phyloP scores from a whole-genome alignment of 2,113 vertebrate species.

The Halcyon malimbica region DNA sequence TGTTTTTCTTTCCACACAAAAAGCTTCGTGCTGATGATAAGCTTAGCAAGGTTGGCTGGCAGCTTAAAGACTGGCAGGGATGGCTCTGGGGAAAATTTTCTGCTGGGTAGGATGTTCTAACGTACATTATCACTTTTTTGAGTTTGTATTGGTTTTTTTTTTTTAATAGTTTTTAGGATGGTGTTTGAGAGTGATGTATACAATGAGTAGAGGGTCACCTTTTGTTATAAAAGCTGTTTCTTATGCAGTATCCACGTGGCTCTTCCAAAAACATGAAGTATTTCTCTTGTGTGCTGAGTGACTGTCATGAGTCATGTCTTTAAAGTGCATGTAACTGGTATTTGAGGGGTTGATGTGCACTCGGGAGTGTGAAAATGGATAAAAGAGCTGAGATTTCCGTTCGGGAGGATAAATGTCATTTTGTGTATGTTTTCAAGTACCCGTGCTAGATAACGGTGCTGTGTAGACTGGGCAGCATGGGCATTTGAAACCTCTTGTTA shows the following conservation, averaged over 20 bases:
- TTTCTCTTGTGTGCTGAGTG: neutral
- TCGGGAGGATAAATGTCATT: neutral
- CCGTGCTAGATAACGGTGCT: neutral
- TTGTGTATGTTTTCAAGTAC: neutral
- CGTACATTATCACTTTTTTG: neutral
- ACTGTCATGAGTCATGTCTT: neutral
- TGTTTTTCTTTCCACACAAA: neutral
- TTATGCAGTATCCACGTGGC: neutral
- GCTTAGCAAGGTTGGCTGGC: neutral
- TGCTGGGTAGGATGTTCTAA: neutral
- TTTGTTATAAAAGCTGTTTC: neutral
- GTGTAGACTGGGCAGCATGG: neutral
- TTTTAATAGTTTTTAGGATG: neutral
- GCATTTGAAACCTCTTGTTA: neutral
- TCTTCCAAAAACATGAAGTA: neutral
- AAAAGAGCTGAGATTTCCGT: neutral
- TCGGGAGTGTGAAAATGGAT: neutral
- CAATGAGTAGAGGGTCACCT: neutral
- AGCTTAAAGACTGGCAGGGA: neutral
- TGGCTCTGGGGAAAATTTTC: neutral
- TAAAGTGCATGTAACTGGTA: neutral
- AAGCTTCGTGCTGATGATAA: neutral
- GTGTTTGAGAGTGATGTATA: neutral
- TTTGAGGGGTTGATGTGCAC: neutral
- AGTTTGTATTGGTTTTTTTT: neutral